Conservation (phyloP, 2,113 vertebrate genomes). For the Anas platyrhynchos region DNA sequence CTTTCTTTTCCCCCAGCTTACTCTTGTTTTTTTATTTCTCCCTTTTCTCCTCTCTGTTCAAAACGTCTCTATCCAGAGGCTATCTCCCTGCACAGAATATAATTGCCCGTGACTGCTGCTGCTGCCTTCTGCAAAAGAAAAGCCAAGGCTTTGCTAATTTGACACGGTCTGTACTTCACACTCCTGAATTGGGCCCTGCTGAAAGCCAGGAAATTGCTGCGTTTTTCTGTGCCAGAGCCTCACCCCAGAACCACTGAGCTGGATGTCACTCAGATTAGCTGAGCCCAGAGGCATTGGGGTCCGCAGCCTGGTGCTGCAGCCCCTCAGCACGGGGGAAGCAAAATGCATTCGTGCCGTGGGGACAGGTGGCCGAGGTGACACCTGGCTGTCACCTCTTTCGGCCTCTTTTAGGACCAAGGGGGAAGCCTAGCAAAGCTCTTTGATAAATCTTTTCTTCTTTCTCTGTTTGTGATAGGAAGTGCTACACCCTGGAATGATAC, state of each 20-base stretch:
- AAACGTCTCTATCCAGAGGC: background rate
- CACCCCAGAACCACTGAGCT: background rate
- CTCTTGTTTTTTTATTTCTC: background rate
- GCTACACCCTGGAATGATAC: background rate
- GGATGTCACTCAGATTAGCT: accelerated
- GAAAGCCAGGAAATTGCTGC: background rate
- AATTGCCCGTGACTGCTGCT: background rate
- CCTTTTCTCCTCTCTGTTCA: background rate
- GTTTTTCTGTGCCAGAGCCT: background rate
- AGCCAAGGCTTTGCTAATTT: background rate
- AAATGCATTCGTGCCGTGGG: background rate
- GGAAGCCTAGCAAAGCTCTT: background rate
- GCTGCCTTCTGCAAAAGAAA: background rate
- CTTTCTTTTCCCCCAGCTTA: background rate
- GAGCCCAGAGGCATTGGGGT: accelerated
- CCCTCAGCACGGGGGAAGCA: background rate
- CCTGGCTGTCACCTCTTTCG: background rate
- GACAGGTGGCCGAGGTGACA: accelerated
- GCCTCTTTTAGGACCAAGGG: background rate
- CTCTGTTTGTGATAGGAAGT: background rate
- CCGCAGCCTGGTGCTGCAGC: background rate
- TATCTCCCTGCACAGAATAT: background rate
- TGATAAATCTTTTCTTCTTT: background rate
- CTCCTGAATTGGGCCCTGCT: background rate
- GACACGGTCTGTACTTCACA: background rate